Evolutionary conservation across 2,888 invertebrate genomes (phyloP), one percentile per base, ranked within the genome.

Genomic region (Endomychus coccineus): DNA sequence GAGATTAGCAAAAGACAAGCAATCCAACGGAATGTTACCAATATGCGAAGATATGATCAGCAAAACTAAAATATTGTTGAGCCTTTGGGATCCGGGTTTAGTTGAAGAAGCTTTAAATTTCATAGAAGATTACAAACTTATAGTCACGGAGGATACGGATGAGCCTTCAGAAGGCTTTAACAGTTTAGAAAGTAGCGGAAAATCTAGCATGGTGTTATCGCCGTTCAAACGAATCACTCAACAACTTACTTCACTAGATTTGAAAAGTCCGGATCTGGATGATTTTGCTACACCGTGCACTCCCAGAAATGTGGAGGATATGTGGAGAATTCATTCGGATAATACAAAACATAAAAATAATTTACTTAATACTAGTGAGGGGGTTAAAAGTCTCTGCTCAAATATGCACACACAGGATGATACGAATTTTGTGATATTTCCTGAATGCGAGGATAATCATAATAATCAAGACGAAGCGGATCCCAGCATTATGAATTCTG

Each of bases 61-160:
- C 16, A 85, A 87, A 71, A 83, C 88, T 0, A 74, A 82, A 43
- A 83, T 83, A 32, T 69, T 92, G 36, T 68, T 90, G 2, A 79
- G 81, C 31, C 73, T 91, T 2, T 92, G 91, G 85, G 88, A 91
- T 59, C 83, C 87, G 0, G 78, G 78, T 5, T 68, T 88, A 21
- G 83, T 92, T 0, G 90, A 91, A 58, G 88, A 91, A 58, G 85
- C 89, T 0, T 71, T 92, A 27, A 78, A 80, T 6, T 85, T 83
- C 52, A 77, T 91, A 28, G 88, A 89, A 51, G 80, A 84, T 61
- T 80, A 85, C 52, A 83, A 80, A 61, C 67, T 77, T 5, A 57
- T 65, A 51, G 40, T 50, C 3, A 59, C 59, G 4, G 64, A 64
- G 22, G 65, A 64, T 52, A 62, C 62, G 3, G 63, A 61, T 12